Percentiles rank a stretch among this genome's conserved stretches.
Conservation (phyloP, 1,140 invertebrate species). For the Rhagoletis pomonella region DNA sequence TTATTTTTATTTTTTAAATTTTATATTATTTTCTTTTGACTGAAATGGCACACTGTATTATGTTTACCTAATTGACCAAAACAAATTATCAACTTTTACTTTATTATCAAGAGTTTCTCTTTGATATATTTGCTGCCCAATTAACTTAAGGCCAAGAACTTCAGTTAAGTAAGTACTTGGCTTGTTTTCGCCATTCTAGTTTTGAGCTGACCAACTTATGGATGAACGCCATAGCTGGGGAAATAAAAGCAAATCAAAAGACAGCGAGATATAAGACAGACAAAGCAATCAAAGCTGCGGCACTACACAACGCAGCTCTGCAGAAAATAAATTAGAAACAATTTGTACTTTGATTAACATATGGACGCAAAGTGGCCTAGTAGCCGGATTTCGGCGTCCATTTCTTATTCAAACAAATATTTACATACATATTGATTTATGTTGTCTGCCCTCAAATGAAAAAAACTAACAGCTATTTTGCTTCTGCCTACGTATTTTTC, state of each 20-base stretch:
- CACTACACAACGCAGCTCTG: background rate
- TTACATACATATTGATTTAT: background rate
- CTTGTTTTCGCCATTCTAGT: no score
- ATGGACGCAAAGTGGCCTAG: background rate
- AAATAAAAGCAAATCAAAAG: no score
- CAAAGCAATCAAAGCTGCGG: background rate
- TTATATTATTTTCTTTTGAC: no score
- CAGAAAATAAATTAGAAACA: background rate
- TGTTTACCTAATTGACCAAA: background rate
- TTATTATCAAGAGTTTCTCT: background rate
- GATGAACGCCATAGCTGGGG: no score
- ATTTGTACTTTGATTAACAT: constrained; percentile 35
- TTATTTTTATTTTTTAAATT: no score
- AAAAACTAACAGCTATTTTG: background rate
- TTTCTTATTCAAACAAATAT: background rate
- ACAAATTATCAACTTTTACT: background rate
- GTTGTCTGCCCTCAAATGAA: background rate
- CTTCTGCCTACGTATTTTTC: background rate
- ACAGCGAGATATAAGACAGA: background rate
- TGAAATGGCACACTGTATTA: no score
- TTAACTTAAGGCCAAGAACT: no score
- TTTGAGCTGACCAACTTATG: no score
- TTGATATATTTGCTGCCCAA: background rate
- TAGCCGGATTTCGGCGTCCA: background rate
- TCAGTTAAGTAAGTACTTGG: no score